Percentiles rank a stretch among this genome's conserved stretches.
phyloP scores from a whole-genome alignment of 1,140 invertebrate species.

The Saccostrea glomerata region DNA sequence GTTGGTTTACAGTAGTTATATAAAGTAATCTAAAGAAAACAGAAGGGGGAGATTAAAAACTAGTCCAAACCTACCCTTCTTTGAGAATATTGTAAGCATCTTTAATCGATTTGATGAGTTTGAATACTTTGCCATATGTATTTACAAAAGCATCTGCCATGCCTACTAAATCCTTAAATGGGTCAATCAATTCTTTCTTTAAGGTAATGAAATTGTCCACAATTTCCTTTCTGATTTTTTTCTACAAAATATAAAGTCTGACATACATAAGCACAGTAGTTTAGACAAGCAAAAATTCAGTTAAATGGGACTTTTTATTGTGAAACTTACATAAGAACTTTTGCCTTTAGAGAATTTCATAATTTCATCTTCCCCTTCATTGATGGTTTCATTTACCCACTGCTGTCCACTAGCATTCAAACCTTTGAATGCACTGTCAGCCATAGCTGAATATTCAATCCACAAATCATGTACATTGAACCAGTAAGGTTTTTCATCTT shows the following conservation, averaged over 20 bases:
- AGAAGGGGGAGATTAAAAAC: too few species aligned
- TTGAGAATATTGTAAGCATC: slow-evolving; percentile 60
- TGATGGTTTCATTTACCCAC: neutral
- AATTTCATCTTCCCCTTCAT: neutral
- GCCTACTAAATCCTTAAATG: slow-evolving; percentile 46
- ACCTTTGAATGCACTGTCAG: neutral
- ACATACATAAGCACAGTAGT: too few species aligned
- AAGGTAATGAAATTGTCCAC: neutral
- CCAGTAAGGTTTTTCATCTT: slow-evolving; percentile 64
- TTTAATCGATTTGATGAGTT: slow-evolving; percentile 55
- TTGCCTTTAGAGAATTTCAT: slow-evolving; percentile 16
- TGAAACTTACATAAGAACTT: neutral
- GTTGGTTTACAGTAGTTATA: too few species aligned
- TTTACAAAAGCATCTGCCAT: slow-evolving; percentile 56
- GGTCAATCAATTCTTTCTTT: slow-evolving; percentile 51
- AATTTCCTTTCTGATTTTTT: too few species aligned
- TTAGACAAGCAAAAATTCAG: too few species aligned
- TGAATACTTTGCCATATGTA: slow-evolving; percentile 53
- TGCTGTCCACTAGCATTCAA: neutral
- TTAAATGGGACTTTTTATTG: too few species aligned
- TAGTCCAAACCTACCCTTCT: slow-evolving; percentile 55
- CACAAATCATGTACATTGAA: slow-evolving; percentile 44
- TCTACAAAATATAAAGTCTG: too few species aligned
- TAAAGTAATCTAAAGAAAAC: too few species aligned
- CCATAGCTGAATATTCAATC: neutral